Base-by-base conservation (phyloP, 1,140 invertebrate genomes). In the Drepana arcuata region DNA sequence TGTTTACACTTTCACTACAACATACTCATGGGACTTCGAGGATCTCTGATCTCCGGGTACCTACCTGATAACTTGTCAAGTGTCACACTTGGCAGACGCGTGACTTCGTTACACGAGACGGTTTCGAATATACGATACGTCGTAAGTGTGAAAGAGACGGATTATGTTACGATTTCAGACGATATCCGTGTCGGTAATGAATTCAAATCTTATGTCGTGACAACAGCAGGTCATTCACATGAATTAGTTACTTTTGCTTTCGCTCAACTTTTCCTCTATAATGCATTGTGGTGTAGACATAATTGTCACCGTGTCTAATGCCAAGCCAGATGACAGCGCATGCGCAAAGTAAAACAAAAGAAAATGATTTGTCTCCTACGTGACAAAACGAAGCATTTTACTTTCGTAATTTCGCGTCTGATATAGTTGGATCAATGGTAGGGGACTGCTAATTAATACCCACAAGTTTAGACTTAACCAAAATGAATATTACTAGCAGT, bases 1-100 rank as follows among this genome's bases (percentile, higher is more conserved):
- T 71, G 50, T 64, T 69, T 62, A 72, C 60, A 69, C 68, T 72
- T 72, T 72, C 68, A 40, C 65, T 43, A 14, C 31, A 42, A 15
- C 14, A 34, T 42, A 46, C 28, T 41, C 34, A 32, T 35, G 44
- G 37, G 42, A 44, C 35, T 36, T 47, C 15, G 44, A 53, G 44
- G 45, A 44, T 21, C 39, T 31, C 24, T 36, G 33, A 37, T 29
- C 10, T 21, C 6, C 2, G n/a, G 2, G 24, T 26, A 6, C 2
- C 31, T 15, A n/a, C 14, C 33, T 38, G 41, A 35, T 30, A 50
- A 38, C 34, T 16, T 41, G 27, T 41, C 37, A 37, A 14, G 33
- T 31, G 31, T 30, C 30, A 38, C 26, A 32, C 11, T 36, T 34
- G n/a, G n/a, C n/a, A n/a, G n/a, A n/a, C n/a, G n/a, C 30, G 12